A percentile compares a stretch with the other conserved stretches of the same genome.
phyloP scores from a whole-genome alignment of 2,888 invertebrate species.

The Thera obeliscata region DNA sequence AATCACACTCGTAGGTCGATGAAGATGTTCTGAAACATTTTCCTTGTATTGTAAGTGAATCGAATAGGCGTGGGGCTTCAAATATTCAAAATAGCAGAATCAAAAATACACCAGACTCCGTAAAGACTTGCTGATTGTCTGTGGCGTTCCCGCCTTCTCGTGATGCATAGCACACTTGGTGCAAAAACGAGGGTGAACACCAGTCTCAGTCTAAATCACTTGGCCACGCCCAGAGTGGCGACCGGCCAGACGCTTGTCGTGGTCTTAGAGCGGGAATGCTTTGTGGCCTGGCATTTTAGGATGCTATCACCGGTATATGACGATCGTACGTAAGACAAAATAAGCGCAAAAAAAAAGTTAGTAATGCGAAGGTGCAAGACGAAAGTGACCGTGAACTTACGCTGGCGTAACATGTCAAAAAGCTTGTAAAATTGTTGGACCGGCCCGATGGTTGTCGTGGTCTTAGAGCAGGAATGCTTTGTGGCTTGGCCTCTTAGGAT shows the following conservation, averaged over 20 bases:
- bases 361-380: too few species aligned
- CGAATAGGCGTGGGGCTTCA: conserved; percentile 3
- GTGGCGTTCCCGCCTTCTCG: neutral
- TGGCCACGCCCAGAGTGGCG: conserved; percentile 37
- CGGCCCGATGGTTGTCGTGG: too few species aligned
- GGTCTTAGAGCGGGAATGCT: conserved; percentile 10
- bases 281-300: neutral
- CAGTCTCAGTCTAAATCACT: conserved; percentile 31
- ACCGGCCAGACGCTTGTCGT: conserved; percentile 20
- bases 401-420: too few species aligned
- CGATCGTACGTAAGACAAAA: neutral
- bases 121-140: conserved; percentile 2
- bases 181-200: conserved; percentile 12
- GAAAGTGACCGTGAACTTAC: too few species aligned
- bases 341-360: too few species aligned
- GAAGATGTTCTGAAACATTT: neutral
- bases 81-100: conserved; percentile 1
- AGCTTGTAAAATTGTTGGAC: too few species aligned
- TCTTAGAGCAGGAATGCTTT: too few species aligned
- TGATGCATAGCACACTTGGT: conserved; percentile 32
- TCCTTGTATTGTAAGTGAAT: neutral
- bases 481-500: too few species aligned
- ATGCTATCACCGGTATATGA: neutral
- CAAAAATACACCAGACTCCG: conserved; percentile 1
- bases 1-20: neutral